A percentile compares a stretch with the other conserved stretches of the same genome.
phyloP scores from a whole-genome alignment of 2,888 invertebrate species.

The Himalopsyche kuldschensis region DNA sequence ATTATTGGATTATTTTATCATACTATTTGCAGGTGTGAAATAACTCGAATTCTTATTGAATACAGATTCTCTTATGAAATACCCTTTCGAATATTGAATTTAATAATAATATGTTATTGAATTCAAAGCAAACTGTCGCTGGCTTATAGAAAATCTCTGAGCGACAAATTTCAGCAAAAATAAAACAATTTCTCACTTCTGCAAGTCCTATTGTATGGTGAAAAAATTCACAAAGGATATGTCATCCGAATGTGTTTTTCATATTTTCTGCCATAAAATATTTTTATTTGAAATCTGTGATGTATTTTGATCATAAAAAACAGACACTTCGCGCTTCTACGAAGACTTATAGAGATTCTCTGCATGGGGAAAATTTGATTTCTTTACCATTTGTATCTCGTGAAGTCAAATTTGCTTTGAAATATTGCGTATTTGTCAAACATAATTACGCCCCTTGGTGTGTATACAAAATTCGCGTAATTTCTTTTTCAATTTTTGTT shows the following conservation, averaged over 20 bases:
- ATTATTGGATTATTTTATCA: too few species aligned
- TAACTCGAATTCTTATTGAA: background rate
- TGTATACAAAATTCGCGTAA: background rate
- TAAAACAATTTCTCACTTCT: slow-evolving; percentile 9
- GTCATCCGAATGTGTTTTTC: slow-evolving; percentile 24
- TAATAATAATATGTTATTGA: background rate
- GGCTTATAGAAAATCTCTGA: background rate
- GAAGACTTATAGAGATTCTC: slow-evolving; percentile 2
- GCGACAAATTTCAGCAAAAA: slow-evolving; percentile 4
- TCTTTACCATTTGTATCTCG: slow-evolving; percentile 3
- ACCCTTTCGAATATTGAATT: background rate
- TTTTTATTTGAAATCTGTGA: slow-evolving; percentile 30
- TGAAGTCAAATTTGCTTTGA: background rate
- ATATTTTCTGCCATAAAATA: slow-evolving; percentile 28
- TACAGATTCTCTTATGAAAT: background rate
- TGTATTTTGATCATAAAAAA: slow-evolving; percentile 29
- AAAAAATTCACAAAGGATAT: slow-evolving; percentile 15
- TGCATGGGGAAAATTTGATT: slow-evolving; percentile 2
- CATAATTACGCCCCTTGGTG: background rate
- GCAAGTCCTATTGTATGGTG: background rate
- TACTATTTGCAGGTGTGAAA: background rate
- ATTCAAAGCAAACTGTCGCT: background rate
- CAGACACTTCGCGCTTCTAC: slow-evolving; percentile 3
- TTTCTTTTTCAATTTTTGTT: background rate
- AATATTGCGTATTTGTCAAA: background rate